Evolutionary conservation across 2,113 vertebrate species (phyloP).

Genomic region (Lophochroa leadbeateri): DNA sequence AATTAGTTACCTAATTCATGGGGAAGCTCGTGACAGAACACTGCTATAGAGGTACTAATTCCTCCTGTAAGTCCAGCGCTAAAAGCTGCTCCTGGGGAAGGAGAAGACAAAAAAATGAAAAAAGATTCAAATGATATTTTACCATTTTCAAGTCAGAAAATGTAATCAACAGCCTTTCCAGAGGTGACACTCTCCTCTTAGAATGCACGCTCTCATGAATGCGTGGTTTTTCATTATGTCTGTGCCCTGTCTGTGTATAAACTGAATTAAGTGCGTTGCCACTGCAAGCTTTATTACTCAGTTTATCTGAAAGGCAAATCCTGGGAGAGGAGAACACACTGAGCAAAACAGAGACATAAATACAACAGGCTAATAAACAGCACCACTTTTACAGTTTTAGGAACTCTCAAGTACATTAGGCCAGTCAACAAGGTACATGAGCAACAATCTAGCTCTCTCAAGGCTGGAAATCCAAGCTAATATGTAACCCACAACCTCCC

Average conservation of each 20-base stretch:
- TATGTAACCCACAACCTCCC: neutral
- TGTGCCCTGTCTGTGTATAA: neutral
- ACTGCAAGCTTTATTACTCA: neutral
- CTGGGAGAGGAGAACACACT: neutral
- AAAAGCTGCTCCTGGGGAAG: constrained; percentile 88
- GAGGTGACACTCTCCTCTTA: neutral
- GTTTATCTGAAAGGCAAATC: neutral
- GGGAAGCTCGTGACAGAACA: constrained; percentile 98
- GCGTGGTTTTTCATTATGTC: neutral
- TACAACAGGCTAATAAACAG: neutral
- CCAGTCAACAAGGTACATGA: neutral
- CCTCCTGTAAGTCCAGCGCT: constrained; percentile 94
- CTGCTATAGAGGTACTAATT: constrained; percentile 97
- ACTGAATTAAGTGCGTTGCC: neutral
- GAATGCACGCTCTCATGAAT: neutral
- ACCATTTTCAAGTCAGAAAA: neutral
- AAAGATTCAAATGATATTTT: neutral
- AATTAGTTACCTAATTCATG: constrained; percentile 91
- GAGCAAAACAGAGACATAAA: neutral
- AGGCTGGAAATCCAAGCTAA: neutral
- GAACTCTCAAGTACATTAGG: neutral
- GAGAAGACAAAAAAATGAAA: neutral
- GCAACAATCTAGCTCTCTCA: neutral
- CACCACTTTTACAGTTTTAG: neutral
- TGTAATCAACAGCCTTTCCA: neutral